phyloP scores from a whole-genome alignment of 2,888 invertebrate genomes.

The Troilus luridus region DNA sequence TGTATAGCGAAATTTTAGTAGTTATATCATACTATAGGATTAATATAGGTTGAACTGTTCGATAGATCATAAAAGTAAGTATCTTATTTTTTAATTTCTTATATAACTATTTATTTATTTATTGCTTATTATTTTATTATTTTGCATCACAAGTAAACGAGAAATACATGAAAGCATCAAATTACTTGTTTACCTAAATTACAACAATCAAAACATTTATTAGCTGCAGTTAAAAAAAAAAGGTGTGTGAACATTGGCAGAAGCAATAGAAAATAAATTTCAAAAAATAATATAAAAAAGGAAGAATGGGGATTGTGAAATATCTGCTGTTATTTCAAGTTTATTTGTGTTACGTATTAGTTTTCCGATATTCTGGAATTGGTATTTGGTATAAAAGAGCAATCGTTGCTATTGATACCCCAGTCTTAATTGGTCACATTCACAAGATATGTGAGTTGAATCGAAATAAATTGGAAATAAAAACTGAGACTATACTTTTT shows the following conservation, averaged over 20 bases:
- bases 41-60: background rate
- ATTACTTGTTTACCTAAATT: too few relatives aligned
- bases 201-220: too few relatives aligned
- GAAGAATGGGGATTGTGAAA: background rate
- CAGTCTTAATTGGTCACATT: background rate
- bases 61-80: background rate
- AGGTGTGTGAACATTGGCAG: background rate
- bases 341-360: background rate
- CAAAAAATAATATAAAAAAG: background rate
- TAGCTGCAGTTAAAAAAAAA: background rate
- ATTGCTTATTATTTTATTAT: background rate
- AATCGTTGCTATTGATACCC: background rate
- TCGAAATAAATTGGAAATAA: background rate
- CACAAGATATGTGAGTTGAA: background rate
- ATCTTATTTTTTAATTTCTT: background rate
- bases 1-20: background rate
- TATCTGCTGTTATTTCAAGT: background rate
- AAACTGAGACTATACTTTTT: background rate
- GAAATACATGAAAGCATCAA: too few relatives aligned
- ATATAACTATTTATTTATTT: background rate
- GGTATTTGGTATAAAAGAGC: slow-evolving; percentile 2
- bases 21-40: background rate
- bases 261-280: background rate
- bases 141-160: too few relatives aligned
- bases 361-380: background rate